Conservation (phyloP, 2,888 invertebrate species). For the Clepsis dumicolana region DNA sequence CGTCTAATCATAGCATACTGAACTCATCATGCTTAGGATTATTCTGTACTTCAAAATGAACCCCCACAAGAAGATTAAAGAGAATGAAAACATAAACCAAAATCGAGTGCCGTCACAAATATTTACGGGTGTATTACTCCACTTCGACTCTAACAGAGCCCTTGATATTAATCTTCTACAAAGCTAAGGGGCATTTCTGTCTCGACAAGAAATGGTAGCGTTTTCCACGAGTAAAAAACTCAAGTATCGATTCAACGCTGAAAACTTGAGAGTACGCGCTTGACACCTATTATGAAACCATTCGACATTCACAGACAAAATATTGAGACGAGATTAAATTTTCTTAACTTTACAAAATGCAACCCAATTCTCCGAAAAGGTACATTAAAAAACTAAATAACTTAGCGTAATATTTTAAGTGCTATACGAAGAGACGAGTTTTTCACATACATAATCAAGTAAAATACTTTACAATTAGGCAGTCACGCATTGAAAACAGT, state of each 20-base stretch:
- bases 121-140: constrained; percentile 30
- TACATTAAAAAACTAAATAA: no score
- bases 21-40: constrained; percentile 34
- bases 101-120: constrained; percentile 33
- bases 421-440: neutral
- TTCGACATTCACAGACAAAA: constrained; percentile 12
- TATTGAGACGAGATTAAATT: neutral
- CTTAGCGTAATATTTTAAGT: neutral
- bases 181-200: constrained; percentile 57
- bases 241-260: constrained; percentile 64
- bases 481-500: neutral
- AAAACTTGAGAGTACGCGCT: constrained; percentile 32
- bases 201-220: constrained; percentile 55
- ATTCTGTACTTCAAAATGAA: constrained; percentile 20
- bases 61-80: constrained; percentile 36
- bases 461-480: no score
- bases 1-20: constrained; percentile 10
- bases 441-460: neutral
- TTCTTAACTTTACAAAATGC: neutral
- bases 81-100: constrained; percentile 23
- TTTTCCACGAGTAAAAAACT: constrained; percentile 56
- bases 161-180: constrained; percentile 57
- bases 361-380: neutral
- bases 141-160: constrained; percentile 34
- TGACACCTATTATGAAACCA: constrained; percentile 24